phyloP scores from a whole-genome alignment of 92 coral and sea anemone genomes.

The Phymanthus crucifer region DNA sequence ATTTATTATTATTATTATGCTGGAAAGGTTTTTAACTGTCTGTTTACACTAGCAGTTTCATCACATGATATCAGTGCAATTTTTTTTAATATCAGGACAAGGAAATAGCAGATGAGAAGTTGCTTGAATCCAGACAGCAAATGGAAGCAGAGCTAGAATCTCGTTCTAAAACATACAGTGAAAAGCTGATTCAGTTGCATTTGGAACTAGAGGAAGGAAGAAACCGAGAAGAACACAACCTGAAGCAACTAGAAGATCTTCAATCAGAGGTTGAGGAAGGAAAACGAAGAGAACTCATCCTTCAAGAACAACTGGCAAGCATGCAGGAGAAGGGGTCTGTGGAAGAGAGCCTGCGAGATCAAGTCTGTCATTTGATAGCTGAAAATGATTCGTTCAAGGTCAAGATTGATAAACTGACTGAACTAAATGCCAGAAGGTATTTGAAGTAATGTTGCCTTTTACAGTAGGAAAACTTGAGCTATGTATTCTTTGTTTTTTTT shows the following conservation, averaged over 20 bases:
- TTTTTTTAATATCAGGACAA: constrained; percentile 22
- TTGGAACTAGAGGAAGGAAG: constrained; percentile 41
- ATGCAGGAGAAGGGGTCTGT: constrained; percentile 7
- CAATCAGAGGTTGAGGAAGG: constrained; percentile 17
- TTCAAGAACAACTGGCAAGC: not conserved
- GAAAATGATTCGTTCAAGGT: constrained; percentile 39
- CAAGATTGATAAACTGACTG: constrained; percentile 27
- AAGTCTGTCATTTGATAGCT: constrained; percentile 37
- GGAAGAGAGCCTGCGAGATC: constrained; percentile 38
- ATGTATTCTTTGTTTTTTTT: too few species aligned
- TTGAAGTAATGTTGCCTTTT: not conserved
- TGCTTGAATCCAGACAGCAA: constrained; percentile 34
- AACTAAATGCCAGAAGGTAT: constrained; percentile 24
- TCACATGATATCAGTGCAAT: too few species aligned
- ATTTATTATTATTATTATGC: too few species aligned
- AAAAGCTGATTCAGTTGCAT: constrained; percentile 36
- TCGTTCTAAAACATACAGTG: constrained; percentile 23
- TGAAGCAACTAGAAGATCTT: constrained; percentile 24
- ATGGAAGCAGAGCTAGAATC: constrained; percentile 36
- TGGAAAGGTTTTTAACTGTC: too few species aligned
- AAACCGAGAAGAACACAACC: constrained; percentile 33
- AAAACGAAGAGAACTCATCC: constrained; percentile 4
- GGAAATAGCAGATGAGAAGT: constrained; percentile 8
- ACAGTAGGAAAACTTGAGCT: too few species aligned
- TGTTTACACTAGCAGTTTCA: too few species aligned